These are phyloP conservation scores for Acanthis flammea DNA, from an alignment of 2,797 vertebrate genomes.

Conservation along the genomic window DNA sequence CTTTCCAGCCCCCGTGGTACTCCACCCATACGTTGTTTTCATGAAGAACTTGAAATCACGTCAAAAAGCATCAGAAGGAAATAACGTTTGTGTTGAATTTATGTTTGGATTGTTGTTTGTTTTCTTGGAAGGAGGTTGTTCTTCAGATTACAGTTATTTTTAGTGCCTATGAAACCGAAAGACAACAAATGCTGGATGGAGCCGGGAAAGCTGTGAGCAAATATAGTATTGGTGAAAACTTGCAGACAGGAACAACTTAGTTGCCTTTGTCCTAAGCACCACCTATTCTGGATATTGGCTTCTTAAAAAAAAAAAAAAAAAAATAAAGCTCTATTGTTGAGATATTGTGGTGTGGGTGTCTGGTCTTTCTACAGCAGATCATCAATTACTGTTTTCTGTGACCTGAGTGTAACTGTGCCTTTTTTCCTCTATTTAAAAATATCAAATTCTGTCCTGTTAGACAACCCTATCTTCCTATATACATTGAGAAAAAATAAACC, in stretches of 20 bases:
- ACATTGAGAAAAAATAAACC: not conserved
- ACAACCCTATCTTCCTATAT: not conserved
- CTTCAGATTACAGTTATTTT: slow-evolving; percentile 40
- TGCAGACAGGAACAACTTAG: not conserved
- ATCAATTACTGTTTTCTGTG: not conserved
- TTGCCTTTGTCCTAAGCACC: not conserved
- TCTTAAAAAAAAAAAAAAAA: not conserved
- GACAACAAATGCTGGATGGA: not conserved
- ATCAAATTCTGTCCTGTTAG: not conserved
- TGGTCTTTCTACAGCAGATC: not conserved
- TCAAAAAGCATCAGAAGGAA: slow-evolving; percentile 51
- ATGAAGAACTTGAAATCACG: slow-evolving; percentile 39
- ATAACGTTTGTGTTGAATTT: slow-evolving; percentile 7
- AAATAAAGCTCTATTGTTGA: not conserved
- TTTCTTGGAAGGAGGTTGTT: slow-evolving; percentile 30
- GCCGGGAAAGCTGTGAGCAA: not conserved
- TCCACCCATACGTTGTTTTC: slow-evolving; percentile 66
- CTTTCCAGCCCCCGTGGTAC: not conserved
- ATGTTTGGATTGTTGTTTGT: slow-evolving; percentile 27
- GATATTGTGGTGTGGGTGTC: not conserved
- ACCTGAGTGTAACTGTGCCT: not conserved
- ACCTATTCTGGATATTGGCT: not conserved
- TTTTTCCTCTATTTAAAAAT: not conserved
- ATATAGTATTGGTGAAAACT: not conserved
- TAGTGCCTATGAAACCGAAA: slow-evolving; percentile 21